Percentiles rank a stretch among this genome's conserved stretches.
Evolutionary conservation across 2,113 vertebrate genomes (phyloP).

Genomic region (Pachypanchax playfairii): DNA sequence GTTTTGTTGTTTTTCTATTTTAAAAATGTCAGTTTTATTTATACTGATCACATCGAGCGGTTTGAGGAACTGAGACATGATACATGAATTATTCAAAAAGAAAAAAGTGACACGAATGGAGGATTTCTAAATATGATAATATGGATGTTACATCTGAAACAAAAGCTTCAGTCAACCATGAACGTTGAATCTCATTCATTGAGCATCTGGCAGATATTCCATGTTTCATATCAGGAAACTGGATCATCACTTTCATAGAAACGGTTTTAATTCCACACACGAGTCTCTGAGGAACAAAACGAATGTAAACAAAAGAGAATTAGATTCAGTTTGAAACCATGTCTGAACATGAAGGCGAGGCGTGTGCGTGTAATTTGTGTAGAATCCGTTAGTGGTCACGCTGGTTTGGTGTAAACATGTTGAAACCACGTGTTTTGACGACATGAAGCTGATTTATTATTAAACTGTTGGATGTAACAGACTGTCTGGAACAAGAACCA

Average conservation of each 20-base stretch:
- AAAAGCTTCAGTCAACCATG: slow-evolving; percentile 57
- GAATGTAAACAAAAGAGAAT: neutral
- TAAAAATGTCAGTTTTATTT: too few species aligned
- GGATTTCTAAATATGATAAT: slow-evolving; percentile 37
- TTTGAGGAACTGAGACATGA: too few species aligned
- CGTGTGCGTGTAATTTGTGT: slow-evolving; percentile 7
- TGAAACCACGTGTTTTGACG: too few species aligned
- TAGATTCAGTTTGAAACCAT: neutral
- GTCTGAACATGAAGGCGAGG: neutral
- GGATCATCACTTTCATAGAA: slow-evolving; percentile 38
- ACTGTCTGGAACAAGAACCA: slow-evolving; percentile 1
- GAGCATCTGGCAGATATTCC: slow-evolving; percentile 62
- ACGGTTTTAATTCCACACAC: slow-evolving; percentile 13
- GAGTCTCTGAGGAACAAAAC: neutral
- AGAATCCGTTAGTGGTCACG: slow-evolving; percentile 38
- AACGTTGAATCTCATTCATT: slow-evolving; percentile 65
- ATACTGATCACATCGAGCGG: too few species aligned
- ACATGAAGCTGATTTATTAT: too few species aligned
- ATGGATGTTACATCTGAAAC: slow-evolving; percentile 47
- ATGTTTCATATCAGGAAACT: slow-evolving; percentile 32
- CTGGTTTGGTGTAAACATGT: slow-evolving; percentile 44
- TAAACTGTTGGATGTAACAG: too few species aligned
- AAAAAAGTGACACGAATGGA: slow-evolving; percentile 24
- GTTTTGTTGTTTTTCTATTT: too few species aligned
- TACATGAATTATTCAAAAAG: slow-evolving; percentile 27